phyloP scores from a whole-genome alignment of 2,797 vertebrate species.

The Mus minutoides region DNA sequence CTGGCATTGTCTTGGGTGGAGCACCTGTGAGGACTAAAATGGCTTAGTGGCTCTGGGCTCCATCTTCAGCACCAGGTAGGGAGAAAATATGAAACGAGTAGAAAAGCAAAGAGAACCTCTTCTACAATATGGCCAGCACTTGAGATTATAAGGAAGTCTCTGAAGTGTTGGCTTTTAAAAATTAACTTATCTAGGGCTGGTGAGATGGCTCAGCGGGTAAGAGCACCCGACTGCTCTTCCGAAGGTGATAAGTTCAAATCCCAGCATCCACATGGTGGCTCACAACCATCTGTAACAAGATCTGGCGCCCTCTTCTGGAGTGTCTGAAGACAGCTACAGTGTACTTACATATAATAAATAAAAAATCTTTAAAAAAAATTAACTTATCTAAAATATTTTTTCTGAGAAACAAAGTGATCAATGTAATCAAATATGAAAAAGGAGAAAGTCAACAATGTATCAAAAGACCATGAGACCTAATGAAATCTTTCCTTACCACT shows the following conservation, averaged over 20 bases:
- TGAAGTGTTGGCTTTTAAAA: not conserved
- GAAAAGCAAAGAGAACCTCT: not conserved
- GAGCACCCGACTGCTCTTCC: too few species aligned
- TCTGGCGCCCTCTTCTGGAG: too few species aligned
- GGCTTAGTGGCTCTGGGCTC: not conserved
- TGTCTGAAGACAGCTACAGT: too few species aligned
- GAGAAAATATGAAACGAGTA: not conserved
- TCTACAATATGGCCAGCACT: not conserved
- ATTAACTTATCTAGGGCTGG: conserved; percentile 30
- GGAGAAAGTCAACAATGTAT: conserved; percentile 49
- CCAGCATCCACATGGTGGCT: too few species aligned
- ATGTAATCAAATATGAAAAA: not conserved
- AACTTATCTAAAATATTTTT: conserved; percentile 39
- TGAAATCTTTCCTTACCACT: conserved; percentile 57
- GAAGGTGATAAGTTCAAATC: too few species aligned
- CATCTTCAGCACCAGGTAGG: not conserved
- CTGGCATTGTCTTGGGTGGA: not conserved
- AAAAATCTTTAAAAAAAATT: too few species aligned
- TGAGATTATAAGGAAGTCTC: not conserved
- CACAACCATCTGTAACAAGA: too few species aligned
- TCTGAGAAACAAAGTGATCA: not conserved
- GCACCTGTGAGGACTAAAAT: not conserved
- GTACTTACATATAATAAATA: too few species aligned
- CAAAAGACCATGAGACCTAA: conserved; percentile 59
- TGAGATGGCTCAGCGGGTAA: too few species aligned